phyloP scores from a whole-genome alignment of 2,888 invertebrate genomes.

The Aelia acuminata region DNA sequence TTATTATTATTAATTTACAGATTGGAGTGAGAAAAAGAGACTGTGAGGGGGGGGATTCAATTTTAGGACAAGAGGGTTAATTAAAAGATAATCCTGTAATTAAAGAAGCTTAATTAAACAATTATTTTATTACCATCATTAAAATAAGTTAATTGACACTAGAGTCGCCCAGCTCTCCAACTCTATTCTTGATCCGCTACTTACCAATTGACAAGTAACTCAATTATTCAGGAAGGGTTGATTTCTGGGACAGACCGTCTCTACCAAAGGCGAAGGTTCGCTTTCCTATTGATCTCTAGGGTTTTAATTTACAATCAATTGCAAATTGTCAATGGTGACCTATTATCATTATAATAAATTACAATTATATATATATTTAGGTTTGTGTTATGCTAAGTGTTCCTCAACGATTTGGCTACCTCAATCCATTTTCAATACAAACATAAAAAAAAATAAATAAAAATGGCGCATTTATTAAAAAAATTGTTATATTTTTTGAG shows the following conservation, averaged over 20 bases:
- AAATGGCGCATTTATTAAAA: too few species aligned
- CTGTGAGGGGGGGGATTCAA: background rate
- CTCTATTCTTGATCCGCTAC: background rate
- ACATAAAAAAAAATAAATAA: too few species aligned
- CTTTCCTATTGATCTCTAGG: background rate
- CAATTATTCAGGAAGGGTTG: background rate
- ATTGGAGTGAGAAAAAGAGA: too few species aligned
- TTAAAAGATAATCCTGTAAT: background rate
- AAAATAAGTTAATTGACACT: background rate
- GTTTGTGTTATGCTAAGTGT: too few species aligned
- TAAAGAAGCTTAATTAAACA: background rate
- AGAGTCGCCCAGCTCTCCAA: background rate
- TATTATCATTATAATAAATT: too few species aligned
- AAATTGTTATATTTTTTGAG: too few species aligned
- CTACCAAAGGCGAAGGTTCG: background rate
- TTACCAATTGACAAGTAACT: background rate
- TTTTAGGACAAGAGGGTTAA: background rate
- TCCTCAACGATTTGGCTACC: too few species aligned
- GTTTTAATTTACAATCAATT: background rate
- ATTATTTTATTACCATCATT: conserved; percentile 13
- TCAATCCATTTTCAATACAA: too few species aligned
- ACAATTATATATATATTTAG: too few species aligned
- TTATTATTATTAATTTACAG: background rate
- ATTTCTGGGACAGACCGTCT: background rate
- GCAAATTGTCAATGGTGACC: too few species aligned